Conservation (phyloP, 1,140 invertebrate species). For the Euura lappo region DNA sequence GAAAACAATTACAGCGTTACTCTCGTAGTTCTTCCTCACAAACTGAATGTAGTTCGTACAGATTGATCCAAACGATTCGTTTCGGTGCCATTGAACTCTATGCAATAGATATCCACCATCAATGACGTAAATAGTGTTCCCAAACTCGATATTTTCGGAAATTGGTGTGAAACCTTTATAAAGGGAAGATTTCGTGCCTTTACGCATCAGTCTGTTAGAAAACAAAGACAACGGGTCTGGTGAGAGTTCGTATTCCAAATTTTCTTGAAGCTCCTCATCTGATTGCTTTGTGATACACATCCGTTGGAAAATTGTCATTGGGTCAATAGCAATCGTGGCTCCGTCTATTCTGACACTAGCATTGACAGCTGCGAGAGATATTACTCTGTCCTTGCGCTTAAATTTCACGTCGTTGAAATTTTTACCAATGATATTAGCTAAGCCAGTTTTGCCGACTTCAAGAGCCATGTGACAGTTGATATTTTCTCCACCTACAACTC, state of each 20-base stretch:
- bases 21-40: conserved; percentile 2
- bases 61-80: conserved; percentile 13
- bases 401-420: conserved; percentile 33
- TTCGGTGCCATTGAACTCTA: conserved; percentile 29
- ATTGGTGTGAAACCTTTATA: conserved; percentile 41
- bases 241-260: conserved; percentile 45
- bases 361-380: conserved; percentile 35
- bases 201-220: conserved; percentile 41
- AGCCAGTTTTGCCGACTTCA: conserved; percentile 37
- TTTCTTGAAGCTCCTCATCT: conserved; percentile 26
- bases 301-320: conserved; percentile 25
- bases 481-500: conserved; percentile 27
- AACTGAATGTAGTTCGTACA: conserved; percentile 6
- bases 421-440: conserved; percentile 15
- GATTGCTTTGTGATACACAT: conserved; percentile 24
- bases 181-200: conserved; percentile 42
- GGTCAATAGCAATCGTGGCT: conserved; percentile 24
- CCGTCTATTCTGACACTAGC: conserved; percentile 20
- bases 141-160: not conserved
- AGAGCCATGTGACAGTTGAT: conserved; percentile 38
- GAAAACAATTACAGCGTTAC: conserved; percentile 22
- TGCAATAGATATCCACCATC: conserved; percentile 37
- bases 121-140: conserved; percentile 34
- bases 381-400: conserved; percentile 29
- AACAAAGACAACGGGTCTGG: conserved; percentile 40